These are phyloP conservation scores for Pardosa pseudoannulata DNA, from an alignment of 2,888 invertebrate species.

Conservation along the genomic window DNA sequence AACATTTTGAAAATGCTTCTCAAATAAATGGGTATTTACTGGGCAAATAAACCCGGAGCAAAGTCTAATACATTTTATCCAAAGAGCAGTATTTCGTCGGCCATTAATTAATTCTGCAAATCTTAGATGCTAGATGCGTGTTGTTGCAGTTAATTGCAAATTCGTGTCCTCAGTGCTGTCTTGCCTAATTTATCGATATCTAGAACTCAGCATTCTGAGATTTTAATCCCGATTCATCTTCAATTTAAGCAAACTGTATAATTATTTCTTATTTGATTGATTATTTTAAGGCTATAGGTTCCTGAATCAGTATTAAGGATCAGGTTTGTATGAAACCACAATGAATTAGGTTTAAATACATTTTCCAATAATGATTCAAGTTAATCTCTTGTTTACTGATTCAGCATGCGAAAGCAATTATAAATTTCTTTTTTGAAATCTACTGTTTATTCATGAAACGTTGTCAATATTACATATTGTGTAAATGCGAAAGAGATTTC, in stretches of 20 bases:
- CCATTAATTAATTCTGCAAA: constrained; percentile 8
- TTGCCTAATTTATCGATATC: not conserved
- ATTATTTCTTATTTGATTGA: no score
- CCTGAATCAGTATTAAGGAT: no score
- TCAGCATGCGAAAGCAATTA: no score
- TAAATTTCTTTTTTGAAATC: no score
- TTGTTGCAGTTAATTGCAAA: not conserved
- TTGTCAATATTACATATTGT: no score
- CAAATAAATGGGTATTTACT: not conserved
- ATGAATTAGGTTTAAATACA: no score
- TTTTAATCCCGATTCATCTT: not conserved
- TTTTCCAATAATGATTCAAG: no score
- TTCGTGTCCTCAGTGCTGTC: not conserved
- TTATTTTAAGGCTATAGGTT: no score
- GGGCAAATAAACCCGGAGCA: not conserved
- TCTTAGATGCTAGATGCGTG: not conserved
- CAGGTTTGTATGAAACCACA: no score
- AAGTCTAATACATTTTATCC: not conserved
- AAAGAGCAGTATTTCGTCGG: not conserved
- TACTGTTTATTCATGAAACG: no score
- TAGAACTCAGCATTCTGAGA: not conserved
- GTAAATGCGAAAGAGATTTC: no score
- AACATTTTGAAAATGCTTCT: not conserved
- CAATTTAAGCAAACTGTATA: not conserved
- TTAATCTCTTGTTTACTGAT: no score